phyloP scores from a whole-genome alignment of 2,888 invertebrate species.

The Dynastes tityus region DNA sequence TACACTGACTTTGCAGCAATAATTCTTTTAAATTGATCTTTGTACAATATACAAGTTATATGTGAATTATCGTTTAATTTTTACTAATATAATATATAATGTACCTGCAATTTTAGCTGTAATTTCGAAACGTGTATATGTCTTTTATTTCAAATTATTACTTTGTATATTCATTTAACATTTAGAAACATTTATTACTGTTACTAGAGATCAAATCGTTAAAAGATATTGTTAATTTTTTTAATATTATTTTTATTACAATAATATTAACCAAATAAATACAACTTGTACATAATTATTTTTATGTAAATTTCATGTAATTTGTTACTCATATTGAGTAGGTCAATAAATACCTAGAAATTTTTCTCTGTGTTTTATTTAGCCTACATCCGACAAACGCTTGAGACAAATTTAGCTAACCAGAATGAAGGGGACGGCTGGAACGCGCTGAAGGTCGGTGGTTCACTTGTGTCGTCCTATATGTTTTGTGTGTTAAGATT shows the following conservation, averaged over 20 bases:
- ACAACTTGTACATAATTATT: constrained; percentile 17
- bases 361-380: background rate
- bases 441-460: too few relatives aligned
- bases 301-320: constrained; percentile 1
- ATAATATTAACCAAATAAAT: constrained; percentile 38
- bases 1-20: background rate
- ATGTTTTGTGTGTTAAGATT: too few relatives aligned
- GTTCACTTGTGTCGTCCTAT: too few relatives aligned
- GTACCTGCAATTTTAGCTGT: constrained; percentile 39
- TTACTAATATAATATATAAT: constrained; percentile 32
- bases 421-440: too few relatives aligned
- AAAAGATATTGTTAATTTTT: constrained; percentile 26
- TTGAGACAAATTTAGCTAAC: too few relatives aligned
- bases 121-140: background rate
- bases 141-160: background rate
- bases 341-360: constrained; percentile 17
- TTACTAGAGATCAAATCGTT: background rate
- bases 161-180: constrained; percentile 19
- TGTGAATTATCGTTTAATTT: constrained; percentile 3
- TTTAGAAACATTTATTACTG: constrained; percentile 25
- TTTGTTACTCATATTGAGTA: constrained; percentile 41
- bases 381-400: too few relatives aligned
- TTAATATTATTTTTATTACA: constrained; percentile 6
- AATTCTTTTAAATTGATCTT: background rate
- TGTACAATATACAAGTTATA: background rate